Conservation (phyloP, 2,113 vertebrate species). For the Platycercus adscitus region DNA sequence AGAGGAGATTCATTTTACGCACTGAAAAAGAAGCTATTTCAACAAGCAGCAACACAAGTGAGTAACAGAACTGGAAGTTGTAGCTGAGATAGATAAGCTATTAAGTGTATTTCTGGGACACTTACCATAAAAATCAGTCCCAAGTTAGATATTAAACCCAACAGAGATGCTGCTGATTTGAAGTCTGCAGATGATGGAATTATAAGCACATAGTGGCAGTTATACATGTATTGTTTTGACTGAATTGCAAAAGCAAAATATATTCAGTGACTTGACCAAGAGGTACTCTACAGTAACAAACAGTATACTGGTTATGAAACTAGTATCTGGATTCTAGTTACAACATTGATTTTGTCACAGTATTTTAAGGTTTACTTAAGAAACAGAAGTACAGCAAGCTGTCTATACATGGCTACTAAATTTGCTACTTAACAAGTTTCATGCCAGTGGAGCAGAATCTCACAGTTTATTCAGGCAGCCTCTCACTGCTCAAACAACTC, state of each 20-base stretch:
- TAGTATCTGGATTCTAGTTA: neutral
- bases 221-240: neutral
- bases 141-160: neutral
- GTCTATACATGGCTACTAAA: neutral
- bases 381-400: neutral
- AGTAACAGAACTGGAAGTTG: neutral
- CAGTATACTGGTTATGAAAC: neutral
- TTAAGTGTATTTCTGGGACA: neutral
- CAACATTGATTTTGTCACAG: neutral
- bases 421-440: neutral
- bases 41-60: neutral
- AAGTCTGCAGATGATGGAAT: neutral
- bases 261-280: neutral
- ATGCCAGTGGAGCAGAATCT: neutral
- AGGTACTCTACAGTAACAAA: neutral
- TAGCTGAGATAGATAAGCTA: neutral
- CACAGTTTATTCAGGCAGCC: neutral
- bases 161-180: neutral
- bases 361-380: neutral
- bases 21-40: conserved; percentile 4
- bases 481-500: neutral
- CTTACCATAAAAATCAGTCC: neutral
- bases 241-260: neutral
- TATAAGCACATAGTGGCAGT: neutral
- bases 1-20: conserved; percentile 22